A percentile compares a stretch with the other conserved stretches of the same genome.
Conservation (phyloP, 2,797 vertebrate species). For the Syngnathus rostellatus region DNA sequence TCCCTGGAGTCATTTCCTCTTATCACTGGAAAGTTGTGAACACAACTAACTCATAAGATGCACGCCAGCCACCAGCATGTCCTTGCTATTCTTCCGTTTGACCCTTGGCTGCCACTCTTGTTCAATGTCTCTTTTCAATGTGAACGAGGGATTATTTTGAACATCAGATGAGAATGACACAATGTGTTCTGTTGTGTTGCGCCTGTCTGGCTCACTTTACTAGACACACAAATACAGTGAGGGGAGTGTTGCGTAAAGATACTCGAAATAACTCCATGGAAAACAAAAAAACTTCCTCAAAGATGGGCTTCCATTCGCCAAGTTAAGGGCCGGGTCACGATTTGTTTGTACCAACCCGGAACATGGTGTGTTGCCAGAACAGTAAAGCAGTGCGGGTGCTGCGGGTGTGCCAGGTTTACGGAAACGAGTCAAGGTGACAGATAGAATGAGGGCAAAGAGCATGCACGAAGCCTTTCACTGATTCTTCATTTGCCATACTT, state of each 20-base stretch:
- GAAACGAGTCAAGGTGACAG: not conserved
- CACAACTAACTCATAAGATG: conserved; percentile 50
- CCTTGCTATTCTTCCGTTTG: conserved; percentile 32
- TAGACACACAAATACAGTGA: conserved; percentile 6
- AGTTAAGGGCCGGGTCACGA: not conserved
- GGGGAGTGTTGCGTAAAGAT: too few species aligned
- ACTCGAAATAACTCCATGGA: too few species aligned
- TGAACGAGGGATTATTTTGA: conserved; percentile 26
- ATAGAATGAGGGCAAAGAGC: not conserved
- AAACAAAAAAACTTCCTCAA: not conserved
- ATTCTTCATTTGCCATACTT: not conserved
- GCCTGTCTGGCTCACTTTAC: conserved; percentile 9
- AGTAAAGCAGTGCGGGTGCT: not conserved
- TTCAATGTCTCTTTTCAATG: conserved; percentile 25
- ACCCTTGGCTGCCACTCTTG: conserved; percentile 17
- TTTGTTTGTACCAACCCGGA: not conserved
- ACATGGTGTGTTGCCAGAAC: conserved; percentile 15
- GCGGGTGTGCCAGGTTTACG: conserved; percentile 6
- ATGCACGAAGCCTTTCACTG: not conserved
- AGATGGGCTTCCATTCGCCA: not conserved
- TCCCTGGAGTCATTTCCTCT: conserved; percentile 55
- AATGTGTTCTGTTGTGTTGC: conserved; percentile 21
- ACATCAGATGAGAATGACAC: conserved; percentile 25
- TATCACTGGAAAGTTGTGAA: conserved; percentile 53
- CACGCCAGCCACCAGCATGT: conserved; percentile 29